Evolutionary conservation across 2,113 vertebrate species (phyloP), one percentile per base, ranked within the genome.

Genomic region (Pituophis catenifer): DNA sequence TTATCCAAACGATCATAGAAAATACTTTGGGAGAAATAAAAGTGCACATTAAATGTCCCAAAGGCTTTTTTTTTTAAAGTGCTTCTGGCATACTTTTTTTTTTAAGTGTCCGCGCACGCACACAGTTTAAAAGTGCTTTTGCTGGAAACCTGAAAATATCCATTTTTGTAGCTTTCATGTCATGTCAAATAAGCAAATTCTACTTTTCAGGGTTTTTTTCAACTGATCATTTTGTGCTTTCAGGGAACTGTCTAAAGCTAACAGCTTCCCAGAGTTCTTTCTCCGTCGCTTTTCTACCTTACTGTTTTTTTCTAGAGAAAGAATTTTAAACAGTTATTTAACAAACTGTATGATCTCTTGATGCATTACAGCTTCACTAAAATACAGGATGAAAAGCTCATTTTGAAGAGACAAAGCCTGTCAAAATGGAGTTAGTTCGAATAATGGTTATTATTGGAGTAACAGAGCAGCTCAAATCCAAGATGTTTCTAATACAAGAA

Each of bases 21-120:
- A 93, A 95, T 93, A 62, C 95, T 94, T 95, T 94, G 94, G 94
- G 94, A 95, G 94, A 91, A 91, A 94, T 89, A 54, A 98, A 98
- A 98, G 97, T 98, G 97, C 97, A 7, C 96, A 92, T 81, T 92
- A 87, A 91, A 95, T 96, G 50, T 87, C 93, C 29, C 94, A 97
- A 13, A 29, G 85, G 70, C 70, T 81, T 93, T 86, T 93, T 95
- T 96, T 96, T 96, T 93, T n/a, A 97, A 97, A 97, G 97, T 97
- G 97, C 96, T 95, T 94, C 75, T 48, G 59, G 0, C 6, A 65
- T 0, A 0, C 86, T 90, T 70, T 88, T 95, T 94, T 94, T 94
- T 93, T 6, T 94, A 55, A 5, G 13, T 3, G 33, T 10, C 15
- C 11, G 17, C 13, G 89, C 2, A 62, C 70, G 19, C 7, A 33